Percentiles rank a stretch among this genome's conserved stretches.
phyloP scores from a whole-genome alignment of 2,113 vertebrate species.

The Labeo catla region DNA sequence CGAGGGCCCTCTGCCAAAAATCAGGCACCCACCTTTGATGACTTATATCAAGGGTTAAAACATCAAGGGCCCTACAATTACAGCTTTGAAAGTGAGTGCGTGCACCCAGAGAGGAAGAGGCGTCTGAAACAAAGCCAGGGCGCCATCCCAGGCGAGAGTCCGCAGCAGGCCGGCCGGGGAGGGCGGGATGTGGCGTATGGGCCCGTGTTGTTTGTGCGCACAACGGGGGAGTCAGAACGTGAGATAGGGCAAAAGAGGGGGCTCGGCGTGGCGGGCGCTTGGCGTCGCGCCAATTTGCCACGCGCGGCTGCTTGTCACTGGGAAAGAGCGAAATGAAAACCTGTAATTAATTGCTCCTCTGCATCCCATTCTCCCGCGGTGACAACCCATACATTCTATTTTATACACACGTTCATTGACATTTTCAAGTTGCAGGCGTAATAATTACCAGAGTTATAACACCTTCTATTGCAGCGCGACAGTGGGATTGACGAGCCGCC shows the following conservation, averaged over 20 bases:
- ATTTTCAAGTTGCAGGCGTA: slow-evolving; percentile 78
- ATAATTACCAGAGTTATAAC: slow-evolving; percentile 83
- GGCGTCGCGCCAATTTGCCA: slow-evolving; percentile 72
- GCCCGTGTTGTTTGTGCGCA: neutral
- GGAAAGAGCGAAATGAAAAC: slow-evolving; percentile 78
- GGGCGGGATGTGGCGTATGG: neutral
- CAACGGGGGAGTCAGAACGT: neutral
- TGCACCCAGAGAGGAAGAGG: slow-evolving; percentile 1
- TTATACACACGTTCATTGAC: slow-evolving; percentile 82
- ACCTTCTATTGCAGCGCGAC: slow-evolving; percentile 60
- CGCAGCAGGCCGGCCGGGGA: neutral
- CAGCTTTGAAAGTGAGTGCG: neutral
- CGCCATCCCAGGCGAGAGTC: neutral
- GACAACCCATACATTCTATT: slow-evolving; percentile 82
- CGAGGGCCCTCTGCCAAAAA: slow-evolving; percentile 29
- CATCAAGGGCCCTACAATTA: slow-evolving; percentile 33
- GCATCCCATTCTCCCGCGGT: slow-evolving; percentile 78
- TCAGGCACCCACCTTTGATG: slow-evolving; percentile 27
- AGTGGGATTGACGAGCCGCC: slow-evolving; percentile 57
- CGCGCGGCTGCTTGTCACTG: slow-evolving; percentile 71
- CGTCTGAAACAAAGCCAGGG: slow-evolving; percentile 20
- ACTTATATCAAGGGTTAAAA: slow-evolving; percentile 42
- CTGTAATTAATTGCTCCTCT: slow-evolving; percentile 84
- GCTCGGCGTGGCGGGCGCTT: slow-evolving; percentile 38
- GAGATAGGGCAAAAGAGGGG: slow-evolving; percentile 1